Conservation (phyloP, 2,888 invertebrate genomes). For the Rosalia funebris region DNA sequence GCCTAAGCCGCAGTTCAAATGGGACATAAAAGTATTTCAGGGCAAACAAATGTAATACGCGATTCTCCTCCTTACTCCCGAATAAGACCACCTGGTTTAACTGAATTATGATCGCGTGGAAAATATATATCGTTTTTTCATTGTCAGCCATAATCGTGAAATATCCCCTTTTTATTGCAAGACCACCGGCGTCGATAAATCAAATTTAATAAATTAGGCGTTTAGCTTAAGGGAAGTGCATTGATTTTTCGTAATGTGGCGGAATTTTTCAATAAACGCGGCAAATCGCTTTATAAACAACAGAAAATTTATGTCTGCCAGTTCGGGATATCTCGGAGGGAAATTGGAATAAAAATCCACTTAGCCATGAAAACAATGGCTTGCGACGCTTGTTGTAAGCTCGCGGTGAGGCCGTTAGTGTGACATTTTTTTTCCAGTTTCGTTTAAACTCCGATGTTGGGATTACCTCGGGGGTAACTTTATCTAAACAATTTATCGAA, state of each 20-base stretch:
- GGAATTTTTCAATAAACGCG: background rate
- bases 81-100: background rate
- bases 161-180: slow-evolving; percentile 7
- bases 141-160: slow-evolving; percentile 33
- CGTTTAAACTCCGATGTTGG: background rate
- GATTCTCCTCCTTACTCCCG: background rate
- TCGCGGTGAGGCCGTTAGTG: background rate
- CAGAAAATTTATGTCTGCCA: background rate
- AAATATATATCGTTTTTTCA: slow-evolving; percentile 27
- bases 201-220: background rate
- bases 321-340: background rate
- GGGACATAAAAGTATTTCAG: background rate
- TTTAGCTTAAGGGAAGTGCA: background rate
- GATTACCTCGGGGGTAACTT: background rate
- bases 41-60: background rate
- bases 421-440: background rate
- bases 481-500: background rate
- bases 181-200: background rate
- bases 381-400: background rate
- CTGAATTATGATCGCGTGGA: slow-evolving; percentile 19
- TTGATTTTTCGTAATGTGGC: background rate
- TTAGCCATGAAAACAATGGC: background rate
- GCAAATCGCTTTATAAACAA: background rate
- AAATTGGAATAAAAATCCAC: background rate
- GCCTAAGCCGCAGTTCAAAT: background rate